Conservation (phyloP, 2,113 vertebrate species). For the Xyrauchen texanus region DNA sequence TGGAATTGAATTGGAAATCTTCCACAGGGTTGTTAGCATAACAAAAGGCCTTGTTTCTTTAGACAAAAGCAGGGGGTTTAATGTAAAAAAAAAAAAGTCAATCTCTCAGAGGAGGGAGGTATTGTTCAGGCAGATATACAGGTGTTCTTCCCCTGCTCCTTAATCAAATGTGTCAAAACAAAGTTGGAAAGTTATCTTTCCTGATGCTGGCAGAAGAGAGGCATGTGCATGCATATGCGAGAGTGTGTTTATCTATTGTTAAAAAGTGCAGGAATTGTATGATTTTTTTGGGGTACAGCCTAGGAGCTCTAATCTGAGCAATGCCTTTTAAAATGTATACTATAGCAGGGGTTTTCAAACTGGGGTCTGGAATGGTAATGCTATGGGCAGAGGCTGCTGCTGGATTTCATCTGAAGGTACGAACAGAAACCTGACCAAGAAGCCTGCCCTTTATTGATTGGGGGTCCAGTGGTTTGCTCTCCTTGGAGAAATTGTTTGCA, state of each 20-base stretch:
- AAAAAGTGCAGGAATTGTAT: background rate
- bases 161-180: constrained; percentile 81
- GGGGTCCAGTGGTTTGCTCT: too few species aligned
- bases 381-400: too few species aligned
- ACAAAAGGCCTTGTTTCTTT: constrained; percentile 89
- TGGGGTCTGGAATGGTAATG: too few species aligned
- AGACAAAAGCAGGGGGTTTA: constrained; percentile 87
- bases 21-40: constrained; percentile 93
- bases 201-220: constrained; percentile 53
- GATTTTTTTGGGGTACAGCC: background rate
- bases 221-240: background rate
- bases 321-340: too few species aligned
- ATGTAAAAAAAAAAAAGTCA: constrained; percentile 75
- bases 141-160: constrained; percentile 70
- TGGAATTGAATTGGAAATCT: constrained; percentile 97
- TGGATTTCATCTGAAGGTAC: too few species aligned
- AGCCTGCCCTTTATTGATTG: too few species aligned
- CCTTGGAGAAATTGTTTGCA: too few species aligned
- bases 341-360: too few species aligned
- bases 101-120: constrained; percentile 71
- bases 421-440: too few species aligned
- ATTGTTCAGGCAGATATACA: constrained; percentile 77
- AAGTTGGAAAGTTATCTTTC: constrained; percentile 65
- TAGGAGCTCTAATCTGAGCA: background rate
- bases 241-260: constrained; percentile 7